A percentile compares a stretch with the other conserved stretches of the same genome.
Conservation (phyloP, 2,797 vertebrate genomes). For the Malacoraja senta region DNA sequence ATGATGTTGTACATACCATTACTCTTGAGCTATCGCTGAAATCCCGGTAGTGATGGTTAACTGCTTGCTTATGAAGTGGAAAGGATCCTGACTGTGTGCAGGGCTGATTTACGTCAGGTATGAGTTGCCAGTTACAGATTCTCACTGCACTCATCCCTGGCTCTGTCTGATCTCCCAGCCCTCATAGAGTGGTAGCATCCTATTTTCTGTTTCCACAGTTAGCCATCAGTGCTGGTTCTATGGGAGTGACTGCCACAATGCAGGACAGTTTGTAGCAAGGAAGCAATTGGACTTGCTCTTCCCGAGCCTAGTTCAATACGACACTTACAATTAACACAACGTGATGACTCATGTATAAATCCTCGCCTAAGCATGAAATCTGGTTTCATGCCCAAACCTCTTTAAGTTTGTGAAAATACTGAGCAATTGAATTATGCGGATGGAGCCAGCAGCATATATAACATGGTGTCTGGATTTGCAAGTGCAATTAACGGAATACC, state of each 20-base stretch:
- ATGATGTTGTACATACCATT: no score
- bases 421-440: not conserved
- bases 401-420: not conserved
- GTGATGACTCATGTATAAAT: not conserved
- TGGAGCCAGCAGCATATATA: not conserved
- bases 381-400: not conserved
- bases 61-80: no score
- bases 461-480: not conserved
- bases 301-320: not conserved
- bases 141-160: no score
- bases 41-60: no score
- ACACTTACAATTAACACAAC: not conserved
- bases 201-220: not conserved
- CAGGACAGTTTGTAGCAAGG: not conserved
- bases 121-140: not conserved
- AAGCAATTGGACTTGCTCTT: not conserved
- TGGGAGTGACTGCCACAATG: no score
- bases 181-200: not conserved
- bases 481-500: not conserved
- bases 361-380: not conserved
- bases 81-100: no score
- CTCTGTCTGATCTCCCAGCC: not conserved
- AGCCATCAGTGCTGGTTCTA: not conserved
- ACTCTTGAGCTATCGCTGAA: no score
- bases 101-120: not conserved